Percentiles rank a stretch among this genome's conserved stretches.
Conservation (phyloP, 2,888 invertebrate genomes). For the Portevinia maculata region DNA sequence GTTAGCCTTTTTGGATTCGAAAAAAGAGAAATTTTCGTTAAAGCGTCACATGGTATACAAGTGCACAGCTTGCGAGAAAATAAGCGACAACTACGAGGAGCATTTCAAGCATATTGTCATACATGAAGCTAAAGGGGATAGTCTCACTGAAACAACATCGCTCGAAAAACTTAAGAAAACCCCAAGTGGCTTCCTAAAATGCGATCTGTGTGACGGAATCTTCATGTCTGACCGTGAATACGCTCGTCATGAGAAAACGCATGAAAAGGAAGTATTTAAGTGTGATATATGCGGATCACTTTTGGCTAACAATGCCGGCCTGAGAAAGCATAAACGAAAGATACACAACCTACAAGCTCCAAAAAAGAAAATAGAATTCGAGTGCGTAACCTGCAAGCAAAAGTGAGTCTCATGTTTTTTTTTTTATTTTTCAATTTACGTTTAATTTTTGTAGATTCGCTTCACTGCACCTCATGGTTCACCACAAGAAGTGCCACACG, state of each 20-base stretch:
- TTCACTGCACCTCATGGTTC: slow-evolving; percentile 52
- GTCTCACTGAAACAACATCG: slow-evolving; percentile 59
- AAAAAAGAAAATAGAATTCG: slow-evolving; percentile 40
- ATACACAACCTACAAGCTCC: slow-evolving; percentile 38
- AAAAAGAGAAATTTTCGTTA: slow-evolving; percentile 18
- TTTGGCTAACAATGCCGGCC: slow-evolving; percentile 25
- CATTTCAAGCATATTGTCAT: slow-evolving; percentile 68
- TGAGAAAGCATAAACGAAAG: slow-evolving; percentile 45
- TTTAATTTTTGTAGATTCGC: slow-evolving; percentile 45
- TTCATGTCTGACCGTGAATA: slow-evolving; percentile 61
- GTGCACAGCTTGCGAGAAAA: slow-evolving; percentile 67
- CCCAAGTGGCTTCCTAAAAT: slow-evolving; percentile 60
- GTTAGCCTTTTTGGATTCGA: slow-evolving; percentile 9
- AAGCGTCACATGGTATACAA: slow-evolving; percentile 62
- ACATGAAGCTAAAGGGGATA: slow-evolving; percentile 55
- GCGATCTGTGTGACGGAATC: slow-evolving; percentile 48
- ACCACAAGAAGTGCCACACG: slow-evolving; percentile 66
- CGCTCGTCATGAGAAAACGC: slow-evolving; percentile 49
- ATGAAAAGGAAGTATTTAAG: slow-evolving; percentile 33
- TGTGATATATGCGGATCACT: slow-evolving; percentile 58
- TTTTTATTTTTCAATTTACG: background rate
- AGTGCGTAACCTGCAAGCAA: slow-evolving; percentile 65
- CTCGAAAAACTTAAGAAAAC: slow-evolving; percentile 42
- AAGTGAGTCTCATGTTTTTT: slow-evolving; percentile 38
- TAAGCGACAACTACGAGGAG: slow-evolving; percentile 45